These are phyloP conservation scores for Brachionus manjavacas DNA, from an alignment of 1,140 invertebrate genomes.

Conservation along the genomic window DNA sequence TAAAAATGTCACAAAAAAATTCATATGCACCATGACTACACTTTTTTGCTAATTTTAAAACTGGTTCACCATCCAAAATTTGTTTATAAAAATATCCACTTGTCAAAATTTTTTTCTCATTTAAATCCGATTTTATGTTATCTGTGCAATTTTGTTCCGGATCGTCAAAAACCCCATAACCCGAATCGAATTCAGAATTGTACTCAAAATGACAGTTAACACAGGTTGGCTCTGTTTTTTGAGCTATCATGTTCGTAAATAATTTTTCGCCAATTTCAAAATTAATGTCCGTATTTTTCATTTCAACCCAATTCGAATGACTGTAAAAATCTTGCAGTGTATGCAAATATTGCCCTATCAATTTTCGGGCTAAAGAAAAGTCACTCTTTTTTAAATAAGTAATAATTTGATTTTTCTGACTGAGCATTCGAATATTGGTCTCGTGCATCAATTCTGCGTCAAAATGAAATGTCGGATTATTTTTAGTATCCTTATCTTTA, in stretches of 20 bases:
- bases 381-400: neutral
- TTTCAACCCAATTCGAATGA: slow-evolving; percentile 40
- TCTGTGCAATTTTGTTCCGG: neutral
- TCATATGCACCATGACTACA: slow-evolving; percentile 1
- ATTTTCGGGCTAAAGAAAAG: neutral
- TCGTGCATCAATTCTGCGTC: neutral
- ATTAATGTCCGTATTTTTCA: neutral
- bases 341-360: neutral
- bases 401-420: neutral
- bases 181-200: too few species aligned
- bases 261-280: neutral
- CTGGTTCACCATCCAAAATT: neutral
- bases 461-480: neutral
- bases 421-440: neutral
- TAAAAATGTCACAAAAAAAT: too few species aligned
- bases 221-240: neutral
- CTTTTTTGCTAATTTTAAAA: neutral
- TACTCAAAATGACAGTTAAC: neutral
- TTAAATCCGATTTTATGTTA: neutral
- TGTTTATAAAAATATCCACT: too few species aligned
- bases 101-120: neutral
- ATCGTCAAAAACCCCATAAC: neutral
- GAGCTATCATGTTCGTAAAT: neutral
- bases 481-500: neutral
- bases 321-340: slow-evolving; percentile 38